Evolutionary conservation across 2,797 vertebrate genomes (phyloP).

Genomic region (Microctenopoma steveboyesi): DNA sequence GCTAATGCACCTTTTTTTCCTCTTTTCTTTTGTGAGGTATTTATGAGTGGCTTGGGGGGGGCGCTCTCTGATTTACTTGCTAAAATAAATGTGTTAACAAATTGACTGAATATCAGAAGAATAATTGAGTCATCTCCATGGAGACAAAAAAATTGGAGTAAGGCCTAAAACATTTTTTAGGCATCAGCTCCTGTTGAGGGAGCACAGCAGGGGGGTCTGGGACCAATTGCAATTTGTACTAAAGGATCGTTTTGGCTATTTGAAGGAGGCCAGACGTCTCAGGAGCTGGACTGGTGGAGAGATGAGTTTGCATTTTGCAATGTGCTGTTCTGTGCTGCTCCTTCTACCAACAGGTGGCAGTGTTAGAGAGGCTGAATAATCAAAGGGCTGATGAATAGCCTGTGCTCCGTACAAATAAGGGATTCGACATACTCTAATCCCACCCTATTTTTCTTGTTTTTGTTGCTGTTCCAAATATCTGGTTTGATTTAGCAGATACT

Average conservation of each 20-base stretch:
- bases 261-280: constrained; percentile 54
- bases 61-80: constrained; percentile 18
- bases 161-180: constrained; percentile 50
- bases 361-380: constrained; percentile 39
- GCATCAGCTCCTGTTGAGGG: constrained; percentile 32
- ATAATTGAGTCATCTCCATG: constrained; percentile 55
- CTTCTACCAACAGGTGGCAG: constrained; percentile 65
- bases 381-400: constrained; percentile 1
- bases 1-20: constrained; percentile 40
- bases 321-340: constrained; percentile 6
- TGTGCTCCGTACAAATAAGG: constrained; percentile 9
- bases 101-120: constrained; percentile 28
- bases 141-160: constrained; percentile 55
- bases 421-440: constrained; percentile 3
- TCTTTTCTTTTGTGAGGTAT: constrained; percentile 27
- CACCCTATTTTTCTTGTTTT: neutral
- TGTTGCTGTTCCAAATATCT: neutral
- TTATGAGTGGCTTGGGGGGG: constrained; percentile 25
- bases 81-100: constrained; percentile 38
- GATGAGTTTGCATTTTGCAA: constrained; percentile 11
- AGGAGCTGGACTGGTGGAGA: constrained; percentile 23
- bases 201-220: constrained; percentile 50
- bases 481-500: neutral
- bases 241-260: constrained; percentile 56
- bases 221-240: constrained; percentile 59